Evolutionary conservation across 2,888 invertebrate genomes (phyloP).

Genomic region (Molorchus minor): DNA sequence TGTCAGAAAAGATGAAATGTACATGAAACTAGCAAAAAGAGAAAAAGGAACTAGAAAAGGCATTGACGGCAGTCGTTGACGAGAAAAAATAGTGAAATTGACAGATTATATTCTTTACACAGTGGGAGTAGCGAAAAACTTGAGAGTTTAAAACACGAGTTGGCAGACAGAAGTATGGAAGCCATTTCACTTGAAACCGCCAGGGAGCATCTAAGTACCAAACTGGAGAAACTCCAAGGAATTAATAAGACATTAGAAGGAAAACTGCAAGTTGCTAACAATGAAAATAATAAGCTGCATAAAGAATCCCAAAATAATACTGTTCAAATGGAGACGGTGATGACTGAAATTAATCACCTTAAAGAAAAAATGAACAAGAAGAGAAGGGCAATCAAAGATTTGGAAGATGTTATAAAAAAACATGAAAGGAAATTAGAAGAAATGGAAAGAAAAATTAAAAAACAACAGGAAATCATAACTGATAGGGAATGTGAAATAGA

Average conservation of each 20-base stretch:
- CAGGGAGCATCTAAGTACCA: conserved; percentile 10
- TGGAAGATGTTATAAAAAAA: conserved; percentile 35
- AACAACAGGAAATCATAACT: conserved; percentile 39
- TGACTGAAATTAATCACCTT: conserved; percentile 24
- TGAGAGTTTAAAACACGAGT: conserved; percentile 25
- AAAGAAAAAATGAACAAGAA: conserved; percentile 52
- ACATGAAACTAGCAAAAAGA: conserved; percentile 68
- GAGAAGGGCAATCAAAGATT: conserved; percentile 39
- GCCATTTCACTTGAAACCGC: conserved; percentile 63
- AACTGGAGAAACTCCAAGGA: conserved; percentile 4
- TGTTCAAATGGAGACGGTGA: conserved; percentile 38
- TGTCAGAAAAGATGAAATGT: conserved; percentile 68
- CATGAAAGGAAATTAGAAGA: conserved; percentile 46
- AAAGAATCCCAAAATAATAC: conserved; percentile 36
- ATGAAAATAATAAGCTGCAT: conserved; percentile 28
- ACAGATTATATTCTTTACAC: conserved; percentile 63
- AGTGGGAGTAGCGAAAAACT: conserved; percentile 11
- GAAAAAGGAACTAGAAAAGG: conserved; percentile 66
- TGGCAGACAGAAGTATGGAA: conserved; percentile 64
- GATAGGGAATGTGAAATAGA: conserved; percentile 68
- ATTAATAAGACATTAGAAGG: conserved; percentile 29
- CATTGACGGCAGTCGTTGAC: conserved; percentile 63
- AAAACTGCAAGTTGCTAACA: conserved; percentile 25
- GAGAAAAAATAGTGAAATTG: conserved; percentile 67
- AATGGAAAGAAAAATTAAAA: conserved; percentile 48